Percentiles rank a stretch among this genome's conserved stretches.
phyloP scores from a whole-genome alignment of 2,797 vertebrate genomes.

The Loris lydekkerianus region DNA sequence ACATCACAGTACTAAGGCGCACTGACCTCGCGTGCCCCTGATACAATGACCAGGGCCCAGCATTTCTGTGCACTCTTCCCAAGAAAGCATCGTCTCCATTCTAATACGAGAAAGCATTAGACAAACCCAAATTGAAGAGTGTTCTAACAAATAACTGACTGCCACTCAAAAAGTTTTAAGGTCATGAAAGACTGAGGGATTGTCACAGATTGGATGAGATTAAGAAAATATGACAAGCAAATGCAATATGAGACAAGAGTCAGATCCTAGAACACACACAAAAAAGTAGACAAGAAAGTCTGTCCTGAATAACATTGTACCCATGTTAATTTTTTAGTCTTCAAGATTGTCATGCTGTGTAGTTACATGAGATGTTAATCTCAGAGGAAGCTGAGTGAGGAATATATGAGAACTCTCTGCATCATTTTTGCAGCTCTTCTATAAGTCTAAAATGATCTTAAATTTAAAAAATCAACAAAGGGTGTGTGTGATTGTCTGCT shows the following conservation, averaged over 20 bases:
- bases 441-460: neutral
- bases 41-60: neutral
- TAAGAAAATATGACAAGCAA: neutral
- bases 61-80: neutral
- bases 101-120: neutral
- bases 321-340: neutral
- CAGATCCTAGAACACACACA: neutral
- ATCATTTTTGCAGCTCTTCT: constrained; percentile 3
- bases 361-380: neutral
- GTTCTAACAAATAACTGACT: neutral
- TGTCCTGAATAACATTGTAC: neutral
- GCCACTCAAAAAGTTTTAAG: neutral
- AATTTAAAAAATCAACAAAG: neutral
- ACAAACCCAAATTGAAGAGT: neutral
- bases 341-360: neutral
- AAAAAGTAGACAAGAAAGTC: neutral
- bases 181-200: constrained; percentile 12
- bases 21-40: neutral
- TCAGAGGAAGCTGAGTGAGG: neutral
- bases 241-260: neutral
- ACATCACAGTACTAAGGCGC: neutral
- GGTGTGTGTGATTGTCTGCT: neutral
- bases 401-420: neutral
- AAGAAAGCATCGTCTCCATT: neutral
- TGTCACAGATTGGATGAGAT: neutral